phyloP scores from a whole-genome alignment of 1,140 invertebrate species.

The Papilio xuthus region DNA sequence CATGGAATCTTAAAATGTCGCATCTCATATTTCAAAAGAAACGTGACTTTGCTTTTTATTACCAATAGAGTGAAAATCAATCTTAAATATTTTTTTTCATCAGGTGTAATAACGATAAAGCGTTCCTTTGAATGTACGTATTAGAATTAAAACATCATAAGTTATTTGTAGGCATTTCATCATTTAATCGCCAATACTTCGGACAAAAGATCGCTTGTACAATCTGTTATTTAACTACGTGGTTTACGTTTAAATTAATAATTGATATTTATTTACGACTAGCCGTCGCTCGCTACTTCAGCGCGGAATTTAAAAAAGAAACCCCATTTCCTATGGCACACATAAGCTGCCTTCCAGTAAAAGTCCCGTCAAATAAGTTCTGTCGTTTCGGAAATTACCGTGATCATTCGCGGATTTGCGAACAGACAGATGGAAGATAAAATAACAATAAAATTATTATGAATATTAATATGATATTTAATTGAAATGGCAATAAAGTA shows the following conservation, averaged over 20 bases:
- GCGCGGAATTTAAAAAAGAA: too few species aligned
- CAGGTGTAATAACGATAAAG: neutral
- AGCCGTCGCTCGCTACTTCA: too few species aligned
- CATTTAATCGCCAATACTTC: neutral
- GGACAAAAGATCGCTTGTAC: neutral
- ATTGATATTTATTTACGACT: neutral
- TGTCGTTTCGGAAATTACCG: too few species aligned
- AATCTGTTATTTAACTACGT: neutral
- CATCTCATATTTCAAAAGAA: neutral
- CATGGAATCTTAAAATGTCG: neutral
- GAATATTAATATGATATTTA: too few species aligned
- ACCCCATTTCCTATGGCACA: too few species aligned
- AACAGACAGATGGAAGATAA: too few species aligned
- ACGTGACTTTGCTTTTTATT: conserved; percentile 1
- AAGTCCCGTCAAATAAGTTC: too few species aligned
- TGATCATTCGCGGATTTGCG: too few species aligned
- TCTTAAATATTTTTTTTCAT: neutral
- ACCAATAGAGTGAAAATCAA: neutral
- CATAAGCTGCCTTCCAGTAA: too few species aligned
- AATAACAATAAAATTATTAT: too few species aligned
- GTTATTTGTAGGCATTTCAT: conserved; percentile 4
- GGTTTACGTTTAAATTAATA: neutral
- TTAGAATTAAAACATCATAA: neutral
- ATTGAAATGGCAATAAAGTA: too few species aligned
- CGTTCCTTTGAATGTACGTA: neutral